A percentile compares a stretch with the other conserved stretches of the same genome.
Conservation (phyloP, 2,113 vertebrate species). For the Shinisaurus crocodilurus region DNA sequence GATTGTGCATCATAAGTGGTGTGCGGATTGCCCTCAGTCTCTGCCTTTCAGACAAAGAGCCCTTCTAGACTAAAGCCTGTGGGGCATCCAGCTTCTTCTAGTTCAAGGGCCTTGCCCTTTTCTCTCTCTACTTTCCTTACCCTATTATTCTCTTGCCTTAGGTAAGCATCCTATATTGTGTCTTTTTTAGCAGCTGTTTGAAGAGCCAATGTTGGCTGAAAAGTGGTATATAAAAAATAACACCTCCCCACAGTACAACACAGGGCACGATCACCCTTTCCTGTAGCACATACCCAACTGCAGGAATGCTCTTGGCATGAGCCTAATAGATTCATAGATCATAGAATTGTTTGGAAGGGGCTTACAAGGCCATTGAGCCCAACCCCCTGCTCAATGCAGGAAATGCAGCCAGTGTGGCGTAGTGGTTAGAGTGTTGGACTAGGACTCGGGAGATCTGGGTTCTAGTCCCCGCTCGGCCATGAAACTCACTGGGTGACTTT, state of each 20-base stretch:
- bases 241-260: background rate
- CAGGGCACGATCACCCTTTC: background rate
- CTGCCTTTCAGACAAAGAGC: background rate
- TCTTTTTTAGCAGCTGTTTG: background rate
- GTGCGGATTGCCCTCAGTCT: too few relatives aligned
- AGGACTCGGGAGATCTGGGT: too few relatives aligned
- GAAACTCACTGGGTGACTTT: too few relatives aligned
- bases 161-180: background rate
- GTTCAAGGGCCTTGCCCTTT: too few relatives aligned
- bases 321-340: too few relatives aligned
- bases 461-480: too few relatives aligned
- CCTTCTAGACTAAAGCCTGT: background rate
- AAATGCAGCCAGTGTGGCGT: too few relatives aligned
- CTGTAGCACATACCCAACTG: background rate
- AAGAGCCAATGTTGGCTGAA: background rate
- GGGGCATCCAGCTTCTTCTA: background rate
- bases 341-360: too few relatives aligned
- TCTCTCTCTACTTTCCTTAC: background rate
- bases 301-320: background rate
- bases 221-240: background rate
- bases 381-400: too few relatives aligned
- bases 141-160: background rate
- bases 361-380: too few relatives aligned
- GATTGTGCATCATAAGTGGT: background rate
- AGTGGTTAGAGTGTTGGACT: too few relatives aligned